Conservation (phyloP, 2,888 invertebrate genomes). For the Drosophila hamatofila region DNA sequence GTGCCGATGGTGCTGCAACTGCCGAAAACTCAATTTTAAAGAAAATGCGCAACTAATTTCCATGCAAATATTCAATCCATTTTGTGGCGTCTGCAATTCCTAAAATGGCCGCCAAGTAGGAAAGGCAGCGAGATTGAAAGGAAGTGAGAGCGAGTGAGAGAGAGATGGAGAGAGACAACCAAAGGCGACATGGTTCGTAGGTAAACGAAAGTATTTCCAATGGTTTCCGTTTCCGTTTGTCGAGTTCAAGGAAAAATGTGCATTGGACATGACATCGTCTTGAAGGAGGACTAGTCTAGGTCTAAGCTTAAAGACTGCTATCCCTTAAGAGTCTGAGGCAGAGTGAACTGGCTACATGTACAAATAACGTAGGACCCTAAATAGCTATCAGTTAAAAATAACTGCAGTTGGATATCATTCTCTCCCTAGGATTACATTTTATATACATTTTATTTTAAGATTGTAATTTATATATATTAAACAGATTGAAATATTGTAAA, state of each 20-base stretch:
- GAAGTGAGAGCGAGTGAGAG: not conserved
- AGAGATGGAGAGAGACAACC: not conserved
- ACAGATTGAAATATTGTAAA: not conserved
- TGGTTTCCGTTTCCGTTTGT: slow-evolving; percentile 68
- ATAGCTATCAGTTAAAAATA: too few species aligned
- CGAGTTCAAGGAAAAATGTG: slow-evolving; percentile 65
- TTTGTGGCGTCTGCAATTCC: slow-evolving; percentile 35
- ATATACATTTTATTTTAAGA: too few species aligned
- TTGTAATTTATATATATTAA: too few species aligned
- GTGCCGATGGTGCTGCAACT: slow-evolving; percentile 14
- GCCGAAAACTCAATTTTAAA: slow-evolving; percentile 30
- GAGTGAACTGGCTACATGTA: not conserved
- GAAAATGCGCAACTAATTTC: slow-evolving; percentile 51
- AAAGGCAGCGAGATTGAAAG: not conserved
- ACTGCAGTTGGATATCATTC: too few species aligned
- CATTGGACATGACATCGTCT: slow-evolving; percentile 53
- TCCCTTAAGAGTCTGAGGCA: not conserved
- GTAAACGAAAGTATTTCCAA: slow-evolving; percentile 63
- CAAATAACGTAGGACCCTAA: not conserved
- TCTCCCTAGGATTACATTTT: too few species aligned
- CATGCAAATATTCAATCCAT: slow-evolving; percentile 37
- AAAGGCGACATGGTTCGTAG: slow-evolving; percentile 25
- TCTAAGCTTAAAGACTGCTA: too few species aligned
- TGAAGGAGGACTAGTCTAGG: not conserved
- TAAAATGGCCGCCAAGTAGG: slow-evolving; percentile 46